Base-by-base conservation (phyloP, 2,888 invertebrate species). In the Acholoe squamosa region DNA sequence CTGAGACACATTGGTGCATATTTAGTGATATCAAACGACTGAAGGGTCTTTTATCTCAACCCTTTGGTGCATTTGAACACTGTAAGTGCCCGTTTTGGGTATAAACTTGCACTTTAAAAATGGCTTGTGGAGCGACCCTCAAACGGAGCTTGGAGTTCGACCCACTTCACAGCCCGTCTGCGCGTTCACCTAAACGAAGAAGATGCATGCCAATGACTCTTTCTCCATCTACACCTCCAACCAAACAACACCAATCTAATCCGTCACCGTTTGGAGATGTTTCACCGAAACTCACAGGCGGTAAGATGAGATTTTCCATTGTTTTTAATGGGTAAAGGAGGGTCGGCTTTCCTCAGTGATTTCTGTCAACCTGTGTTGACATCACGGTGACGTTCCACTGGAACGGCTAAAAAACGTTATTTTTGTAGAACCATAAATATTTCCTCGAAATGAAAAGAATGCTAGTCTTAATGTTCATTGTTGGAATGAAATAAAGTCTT, bases 141-240 rank as follows among this genome's bases (percentile, higher is more conserved):
- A 99, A 99, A 97, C 97, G 99, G 96, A 97, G 98, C 96, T 97
- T 98, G 95, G 99, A 99, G 96, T 99, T 99, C 97, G 99, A 99
- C 96, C 98, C 98, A 93, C 97, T 97, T 93, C 97, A 98, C 96
- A 97, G 98, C 95, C 96, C 96, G 28, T 92, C 93, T 12, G 96
- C 96, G 91, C 97, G 98, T 95, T 98, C 98, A 91, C 97, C 97
- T 52, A 99, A 98, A 96, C 97, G 98, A 95, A 97, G 98, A 96
- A 97, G 99, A 96, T 99, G 98, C 96, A 97, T 97, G 95, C 98
- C 98, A 91, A 98, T 98, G 96, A 98, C 98, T 94, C 97, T 97
- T 91, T 97, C 97, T 90, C 97, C 96, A 96, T 96, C 95, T 95
- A 96, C 95, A 54, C 96, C 96, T 34, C 95, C 95, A 77, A 95